Evolutionary conservation across 2,888 invertebrate species (phyloP), one percentile per base, ranked within the genome.

Genomic region (Parascotia fuliginaria): DNA sequence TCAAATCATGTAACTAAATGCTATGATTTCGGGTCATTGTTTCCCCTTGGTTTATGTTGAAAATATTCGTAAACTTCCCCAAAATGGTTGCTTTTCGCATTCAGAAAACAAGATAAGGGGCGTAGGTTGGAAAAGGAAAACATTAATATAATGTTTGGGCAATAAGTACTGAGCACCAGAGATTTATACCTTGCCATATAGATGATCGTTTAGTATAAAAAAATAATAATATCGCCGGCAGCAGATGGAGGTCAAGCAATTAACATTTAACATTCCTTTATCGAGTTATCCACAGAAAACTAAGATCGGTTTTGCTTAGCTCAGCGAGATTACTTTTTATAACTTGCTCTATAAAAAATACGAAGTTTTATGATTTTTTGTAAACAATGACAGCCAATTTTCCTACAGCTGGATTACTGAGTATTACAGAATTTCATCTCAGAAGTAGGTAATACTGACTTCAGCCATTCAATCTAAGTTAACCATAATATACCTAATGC

Each of bases 61-160:
- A 59, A 61, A 65, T 51, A 50, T 58, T 57, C 44, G 39, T 44
- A 56, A 60, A 59, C 48, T 56, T 55, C 54, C 43, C 50, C 28
- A 40, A 56, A 59, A 56, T 65, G 42, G 53, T 50, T 56, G 38
- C 42, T 42, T 51, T 59, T 60, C 50, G 39, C 52, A 55, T 63
- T 61, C 39, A 42, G 45, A 55, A 56, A 53, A 46, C 51, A 44
- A 71, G 64, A 65, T 61, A 62, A 65, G 57, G 55, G 56, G 48
- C 54, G 57, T 55, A 60, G 54, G 32, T 46, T 49, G 50, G 41
- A 33, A 42, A 55, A 56, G 55, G 47, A 59, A 58, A 60, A 66
- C 60, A 70, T 65, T 58, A 55, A 53, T 61, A 56, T 62, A 62
- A 66, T 70, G 63, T 61, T 60, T 55, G 49, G 49, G 52, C 58